phyloP scores from a whole-genome alignment of 2,113 vertebrate species.

The Pipa parva region DNA sequence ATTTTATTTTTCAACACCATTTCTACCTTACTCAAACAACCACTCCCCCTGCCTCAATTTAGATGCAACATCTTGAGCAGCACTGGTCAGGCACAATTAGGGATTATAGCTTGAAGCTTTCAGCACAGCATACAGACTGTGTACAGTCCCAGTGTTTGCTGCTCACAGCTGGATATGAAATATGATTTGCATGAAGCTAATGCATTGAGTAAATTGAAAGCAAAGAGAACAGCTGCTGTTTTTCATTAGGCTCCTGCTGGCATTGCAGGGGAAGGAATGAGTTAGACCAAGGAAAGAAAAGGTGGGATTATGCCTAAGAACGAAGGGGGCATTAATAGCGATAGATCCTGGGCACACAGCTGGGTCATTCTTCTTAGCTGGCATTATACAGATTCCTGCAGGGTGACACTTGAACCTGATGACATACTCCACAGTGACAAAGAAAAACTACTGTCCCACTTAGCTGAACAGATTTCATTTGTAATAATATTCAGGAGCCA shows the following conservation, averaged over 20 bases:
- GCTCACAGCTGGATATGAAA: conserved; percentile 49
- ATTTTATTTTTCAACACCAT: background rate
- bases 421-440: background rate
- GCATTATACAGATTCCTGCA: background rate
- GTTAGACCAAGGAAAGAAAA: background rate
- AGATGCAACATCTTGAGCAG: conserved; percentile 15
- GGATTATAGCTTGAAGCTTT: conserved; percentile 23
- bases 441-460: background rate
- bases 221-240: conserved; percentile 50
- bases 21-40: background rate
- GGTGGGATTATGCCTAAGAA: background rate
- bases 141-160: background rate
- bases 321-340: background rate
- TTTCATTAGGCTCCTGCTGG: conserved; percentile 47
- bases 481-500: background rate
- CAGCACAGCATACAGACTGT: conserved; percentile 12
- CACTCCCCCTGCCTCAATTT: background rate
- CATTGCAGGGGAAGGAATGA: conserved; percentile 31
- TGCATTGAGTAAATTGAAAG: conserved; percentile 49
- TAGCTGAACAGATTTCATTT: conserved; percentile 7
- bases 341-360: background rate
- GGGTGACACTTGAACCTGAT: background rate
- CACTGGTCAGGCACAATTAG: conserved; percentile 2
- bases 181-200: conserved; percentile 44
- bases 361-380: background rate